Evolutionary conservation across 2,797 vertebrate genomes (phyloP).

Genomic region (Lophotriccus pileatus): DNA sequence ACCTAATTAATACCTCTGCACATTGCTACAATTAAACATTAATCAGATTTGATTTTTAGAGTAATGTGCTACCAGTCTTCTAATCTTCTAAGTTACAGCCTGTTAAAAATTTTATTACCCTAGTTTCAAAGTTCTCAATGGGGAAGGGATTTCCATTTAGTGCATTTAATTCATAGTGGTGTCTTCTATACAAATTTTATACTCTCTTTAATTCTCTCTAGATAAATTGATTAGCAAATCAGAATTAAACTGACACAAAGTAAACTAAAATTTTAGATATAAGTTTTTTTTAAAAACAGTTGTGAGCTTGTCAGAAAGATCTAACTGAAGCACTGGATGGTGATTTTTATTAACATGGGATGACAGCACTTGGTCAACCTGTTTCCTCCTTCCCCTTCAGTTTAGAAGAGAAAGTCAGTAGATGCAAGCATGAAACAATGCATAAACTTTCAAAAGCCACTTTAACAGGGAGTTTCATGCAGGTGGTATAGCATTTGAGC

Average conservation of each 20-base stretch:
- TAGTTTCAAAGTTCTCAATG: conserved; percentile 52
- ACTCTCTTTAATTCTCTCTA: not conserved
- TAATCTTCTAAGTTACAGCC: conserved; percentile 54
- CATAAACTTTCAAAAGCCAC: conserved; percentile 54
- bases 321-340: not conserved
- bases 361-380: not conserved
- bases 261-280: not conserved
- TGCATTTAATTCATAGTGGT: not conserved
- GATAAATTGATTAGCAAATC: conserved; percentile 14
- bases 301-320: conserved; percentile 3
- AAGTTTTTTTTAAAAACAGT: not conserved
- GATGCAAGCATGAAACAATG: not conserved
- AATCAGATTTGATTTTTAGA: conserved; percentile 73
- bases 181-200: not conserved
- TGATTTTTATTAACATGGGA: not conserved
- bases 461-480: conserved; percentile 64
- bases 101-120: conserved; percentile 65
- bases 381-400: not conserved
- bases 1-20: conserved; percentile 67
- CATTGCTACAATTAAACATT: conserved; percentile 67
- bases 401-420: not conserved
- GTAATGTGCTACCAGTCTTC: conserved; percentile 53
- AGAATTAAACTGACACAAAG: not conserved
- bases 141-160: conserved; percentile 26
- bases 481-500: not conserved